These are phyloP conservation scores for Camponotus pennsylvanicus DNA, from an alignment of 1,140 invertebrate genomes.

Conservation along the genomic window DNA sequence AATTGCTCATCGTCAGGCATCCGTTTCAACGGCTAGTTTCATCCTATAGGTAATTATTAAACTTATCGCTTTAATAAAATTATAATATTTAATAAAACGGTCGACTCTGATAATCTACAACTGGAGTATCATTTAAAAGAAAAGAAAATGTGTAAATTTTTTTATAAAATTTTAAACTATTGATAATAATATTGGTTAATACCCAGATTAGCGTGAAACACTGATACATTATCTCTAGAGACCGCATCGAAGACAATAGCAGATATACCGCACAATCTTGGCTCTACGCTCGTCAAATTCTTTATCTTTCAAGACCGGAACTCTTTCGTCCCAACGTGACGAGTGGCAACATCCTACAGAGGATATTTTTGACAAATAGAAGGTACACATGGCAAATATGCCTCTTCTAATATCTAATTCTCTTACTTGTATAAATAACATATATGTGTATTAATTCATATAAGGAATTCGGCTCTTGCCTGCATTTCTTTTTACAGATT, in stretches of 20 bases:
- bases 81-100: background rate
- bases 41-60: slow-evolving; percentile 82
- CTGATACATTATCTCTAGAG: slow-evolving; percentile 72
- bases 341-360: slow-evolving; percentile 72
- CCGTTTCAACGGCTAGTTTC: slow-evolving; percentile 86
- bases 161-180: background rate
- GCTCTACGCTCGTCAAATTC: slow-evolving; percentile 83
- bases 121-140: background rate
- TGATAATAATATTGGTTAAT: background rate
- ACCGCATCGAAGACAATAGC: slow-evolving; percentile 85
- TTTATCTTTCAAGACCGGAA: slow-evolving; percentile 81
- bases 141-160: background rate
- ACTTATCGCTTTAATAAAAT: background rate
- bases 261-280: slow-evolving; percentile 83
- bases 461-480: background rate
- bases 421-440: background rate
- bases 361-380: slow-evolving; percentile 80
- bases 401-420: background rate
- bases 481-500: slow-evolving; percentile 73
- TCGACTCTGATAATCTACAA: background rate
- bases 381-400: slow-evolving; percentile 70
- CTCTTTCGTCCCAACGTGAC: slow-evolving; percentile 79
- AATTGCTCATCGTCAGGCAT: slow-evolving; percentile 86
- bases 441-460: background rate
- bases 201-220: background rate